Evolutionary conservation across 2,113 vertebrate species (phyloP), one percentile per base, ranked within the genome.

Genomic region (Donacobius atricapilla): DNA sequence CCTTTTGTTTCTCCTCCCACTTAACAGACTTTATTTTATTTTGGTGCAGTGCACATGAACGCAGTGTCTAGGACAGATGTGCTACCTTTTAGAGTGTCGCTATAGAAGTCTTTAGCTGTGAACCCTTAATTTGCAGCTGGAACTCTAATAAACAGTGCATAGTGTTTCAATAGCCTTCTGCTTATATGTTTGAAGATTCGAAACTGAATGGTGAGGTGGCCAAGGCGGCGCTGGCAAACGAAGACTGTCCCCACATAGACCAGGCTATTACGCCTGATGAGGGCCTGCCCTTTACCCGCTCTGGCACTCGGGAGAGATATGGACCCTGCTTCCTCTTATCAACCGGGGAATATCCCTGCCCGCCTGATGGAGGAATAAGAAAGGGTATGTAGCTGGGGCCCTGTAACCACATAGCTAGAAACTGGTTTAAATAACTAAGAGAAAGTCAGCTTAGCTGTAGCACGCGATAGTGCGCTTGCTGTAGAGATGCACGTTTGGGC

Each of bases 201-300:
- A 99, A 99, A 98, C 98, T 99, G 98, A 99, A 99, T 89, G 99
- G 99, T 89, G 99, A 99, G 97, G 98, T 99, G 95, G 99, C 99
- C 96, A 99, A 99, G 93, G 99, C 99, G 90, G 99, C 99, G 96
- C 98, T 99, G 98, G 99, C 99, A 97, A 99, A 99, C 68, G 99
- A 99, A 99, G 99, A 99, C 97, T 99, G 99, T 97, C 99, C 99
- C 97, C 99, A 99, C 97, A 99, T 99, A 98, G 99, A 99, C 98
- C 99, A 99, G 98, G 99, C 99, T 96, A 98, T 99, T 98, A 99
- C 99, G 92, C 99, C 99, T 35, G 99, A 99, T 98, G 99, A 99
- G 98, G 98, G 99, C 93, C 99, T 99, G 97, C 98, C 98, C 98
- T 99, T 99, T 98, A 99, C 99, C 95, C 99, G 99, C 95, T 98